phyloP scores from a whole-genome alignment of 1,140 invertebrate genomes.

The Drosophila tropicalis region DNA sequence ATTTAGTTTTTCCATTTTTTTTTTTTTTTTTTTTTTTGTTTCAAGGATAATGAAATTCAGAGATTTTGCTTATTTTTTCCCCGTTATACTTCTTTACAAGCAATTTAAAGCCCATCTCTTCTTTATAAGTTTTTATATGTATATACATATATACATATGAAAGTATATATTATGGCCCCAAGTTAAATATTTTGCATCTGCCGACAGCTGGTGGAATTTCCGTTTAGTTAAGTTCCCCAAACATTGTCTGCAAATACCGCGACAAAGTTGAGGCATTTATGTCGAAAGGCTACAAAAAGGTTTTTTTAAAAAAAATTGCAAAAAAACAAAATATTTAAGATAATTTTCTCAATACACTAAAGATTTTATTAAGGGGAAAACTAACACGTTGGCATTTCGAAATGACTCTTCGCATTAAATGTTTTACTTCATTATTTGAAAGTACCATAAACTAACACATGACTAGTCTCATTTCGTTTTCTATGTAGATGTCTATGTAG shows the following conservation, averaged over 20 bases:
- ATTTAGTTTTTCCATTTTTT: conserved; percentile 51
- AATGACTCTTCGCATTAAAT: too few relatives aligned
- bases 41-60: conserved; percentile 66
- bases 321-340: conserved; percentile 12
- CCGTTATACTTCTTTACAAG: neutral
- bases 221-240: neutral
- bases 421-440: too few relatives aligned
- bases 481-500: too few relatives aligned
- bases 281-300: neutral
- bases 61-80: conserved; percentile 34
- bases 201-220: conserved; percentile 5
- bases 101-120: conserved; percentile 7
- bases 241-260: conserved; percentile 12
- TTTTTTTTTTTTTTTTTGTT: neutral
- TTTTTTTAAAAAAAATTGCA: neutral
- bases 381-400: too few relatives aligned
- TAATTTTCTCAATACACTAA: neutral
- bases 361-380: too few relatives aligned
- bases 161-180: neutral
- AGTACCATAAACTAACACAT: too few relatives aligned
- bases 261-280: neutral
- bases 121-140: neutral
- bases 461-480: too few relatives aligned
- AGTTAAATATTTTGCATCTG: conserved; percentile 8
- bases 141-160: neutral